These are phyloP conservation scores for Plagodis pulveraria DNA, from an alignment of 2,888 invertebrate genomes.

Conservation along the genomic window DNA sequence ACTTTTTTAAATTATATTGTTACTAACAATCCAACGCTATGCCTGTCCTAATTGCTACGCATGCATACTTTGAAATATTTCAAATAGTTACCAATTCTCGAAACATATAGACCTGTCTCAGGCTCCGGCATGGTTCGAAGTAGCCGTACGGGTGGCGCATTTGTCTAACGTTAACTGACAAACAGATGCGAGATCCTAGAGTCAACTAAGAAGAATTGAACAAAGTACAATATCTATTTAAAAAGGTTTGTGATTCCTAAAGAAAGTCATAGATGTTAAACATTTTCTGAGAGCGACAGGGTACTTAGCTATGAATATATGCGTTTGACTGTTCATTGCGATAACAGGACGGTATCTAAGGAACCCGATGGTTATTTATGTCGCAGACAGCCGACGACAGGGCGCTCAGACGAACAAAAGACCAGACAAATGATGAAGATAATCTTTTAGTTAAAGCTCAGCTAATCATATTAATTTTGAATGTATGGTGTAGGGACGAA, in stretches of 20 bases:
- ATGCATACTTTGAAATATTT: slow-evolving; percentile 33
- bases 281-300: slow-evolving; percentile 16
- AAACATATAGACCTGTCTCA: slow-evolving; percentile 52
- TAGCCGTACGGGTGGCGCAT: slow-evolving; percentile 75
- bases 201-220: slow-evolving; percentile 3
- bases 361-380: slow-evolving; percentile 80
- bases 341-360: slow-evolving; percentile 77
- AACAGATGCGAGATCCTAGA: slow-evolving; percentile 73
- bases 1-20: not conserved
- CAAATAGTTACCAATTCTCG: slow-evolving; percentile 40
- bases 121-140: slow-evolving; percentile 48
- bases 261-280: not conserved
- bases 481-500: not conserved
- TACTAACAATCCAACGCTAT: slow-evolving; percentile 14
- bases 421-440: slow-evolving; percentile 79
- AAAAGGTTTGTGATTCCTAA: not conserved
- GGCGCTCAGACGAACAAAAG: slow-evolving; percentile 70
- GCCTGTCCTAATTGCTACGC: slow-evolving; percentile 30
- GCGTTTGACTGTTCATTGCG: slow-evolving; percentile 43
- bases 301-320: slow-evolving; percentile 2
- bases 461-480: slow-evolving; percentile 29
- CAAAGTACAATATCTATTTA: slow-evolving; percentile 12
- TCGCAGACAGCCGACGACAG: slow-evolving; percentile 61
- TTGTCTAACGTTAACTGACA: slow-evolving; percentile 67
- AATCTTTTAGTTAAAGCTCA: slow-evolving; percentile 60